A percentile compares a stretch with the other conserved stretches of the same genome.
Conservation (phyloP, 2,797 vertebrate genomes). For the Pitangus sulphuratus region DNA sequence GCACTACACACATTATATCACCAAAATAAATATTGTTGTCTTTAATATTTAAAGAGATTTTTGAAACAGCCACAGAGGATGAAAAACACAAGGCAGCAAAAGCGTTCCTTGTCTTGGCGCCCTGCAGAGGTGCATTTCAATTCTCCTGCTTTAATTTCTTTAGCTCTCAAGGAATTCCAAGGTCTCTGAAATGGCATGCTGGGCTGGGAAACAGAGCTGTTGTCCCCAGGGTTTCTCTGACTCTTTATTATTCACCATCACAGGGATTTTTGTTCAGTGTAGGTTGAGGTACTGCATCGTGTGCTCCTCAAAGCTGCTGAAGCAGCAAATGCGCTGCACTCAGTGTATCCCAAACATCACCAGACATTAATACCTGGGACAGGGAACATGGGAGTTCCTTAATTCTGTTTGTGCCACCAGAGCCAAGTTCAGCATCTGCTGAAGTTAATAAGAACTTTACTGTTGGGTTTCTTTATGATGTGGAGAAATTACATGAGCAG, state of each 20-base stretch:
- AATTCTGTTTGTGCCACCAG: neutral
- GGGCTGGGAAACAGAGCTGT: neutral
- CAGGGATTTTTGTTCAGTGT: neutral
- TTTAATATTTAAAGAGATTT: constrained; percentile 66
- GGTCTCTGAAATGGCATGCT: neutral
- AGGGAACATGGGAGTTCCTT: neutral
- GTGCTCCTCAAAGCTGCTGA: neutral
- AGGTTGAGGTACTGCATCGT: neutral
- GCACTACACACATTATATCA: constrained; percentile 17
- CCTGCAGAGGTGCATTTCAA: neutral
- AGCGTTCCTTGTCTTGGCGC: accelerated
- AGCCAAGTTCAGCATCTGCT: neutral
- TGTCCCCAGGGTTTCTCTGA: neutral
- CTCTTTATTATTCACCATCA: neutral
- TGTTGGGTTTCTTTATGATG: neutral
- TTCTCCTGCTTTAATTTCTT: constrained; percentile 35
- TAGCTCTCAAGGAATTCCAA: constrained; percentile 37
- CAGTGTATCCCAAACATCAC: neutral
- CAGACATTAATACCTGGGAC: neutral
- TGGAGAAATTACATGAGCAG: neutral
- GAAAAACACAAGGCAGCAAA: constrained; percentile 23
- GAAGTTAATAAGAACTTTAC: neutral
- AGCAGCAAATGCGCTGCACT: accelerated
- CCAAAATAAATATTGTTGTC: constrained; percentile 60
- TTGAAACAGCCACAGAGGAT: constrained; percentile 35